Conservation (phyloP, 2,113 vertebrate genomes). For the Notothenia coriiceps region DNA sequence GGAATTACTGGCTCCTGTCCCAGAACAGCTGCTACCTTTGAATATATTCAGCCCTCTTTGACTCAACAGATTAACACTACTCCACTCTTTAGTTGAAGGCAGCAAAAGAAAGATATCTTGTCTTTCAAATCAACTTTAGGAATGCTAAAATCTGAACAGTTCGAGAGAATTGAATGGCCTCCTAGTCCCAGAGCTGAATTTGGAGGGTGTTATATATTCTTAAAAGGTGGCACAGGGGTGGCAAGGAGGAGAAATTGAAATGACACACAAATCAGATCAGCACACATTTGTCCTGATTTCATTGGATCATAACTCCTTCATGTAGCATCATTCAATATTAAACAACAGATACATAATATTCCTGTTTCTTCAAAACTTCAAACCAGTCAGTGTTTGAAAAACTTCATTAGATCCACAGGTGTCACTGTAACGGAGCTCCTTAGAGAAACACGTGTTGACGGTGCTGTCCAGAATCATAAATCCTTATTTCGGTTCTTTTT, state of each 20-base stretch:
- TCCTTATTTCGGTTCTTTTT: conserved; percentile 9
- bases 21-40: conserved; percentile 50
- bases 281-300: conserved; percentile 15
- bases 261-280: conserved; percentile 27
- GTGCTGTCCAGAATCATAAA: conserved; percentile 10
- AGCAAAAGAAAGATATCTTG: conserved; percentile 6
- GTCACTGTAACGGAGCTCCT: conserved; percentile 9
- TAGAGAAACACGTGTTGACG: conserved; percentile 23
- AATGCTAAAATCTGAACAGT: conserved; percentile 17
- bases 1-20: conserved; percentile 70
- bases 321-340: conserved; percentile 28
- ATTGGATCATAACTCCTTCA: conserved; percentile 44
- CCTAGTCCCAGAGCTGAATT: conserved; percentile 14
- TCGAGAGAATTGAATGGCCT: not conserved
- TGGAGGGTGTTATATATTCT: conserved; percentile 18
- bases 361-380: conserved; percentile 15
- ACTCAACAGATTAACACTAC: conserved; percentile 33
- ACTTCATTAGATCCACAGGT: conserved; percentile 30
- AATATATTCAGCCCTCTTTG: conserved; percentile 36
- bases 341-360: conserved; percentile 31
- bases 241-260: conserved; percentile 32
- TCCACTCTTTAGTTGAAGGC: conserved; percentile 39
- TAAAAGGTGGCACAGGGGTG: conserved; percentile 1
- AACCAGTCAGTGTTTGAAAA: conserved; percentile 27
- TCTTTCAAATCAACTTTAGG: conserved; percentile 7